Evolutionary conservation across 2,113 vertebrate species (phyloP).

Genomic region (Pongo pygmaeus): DNA sequence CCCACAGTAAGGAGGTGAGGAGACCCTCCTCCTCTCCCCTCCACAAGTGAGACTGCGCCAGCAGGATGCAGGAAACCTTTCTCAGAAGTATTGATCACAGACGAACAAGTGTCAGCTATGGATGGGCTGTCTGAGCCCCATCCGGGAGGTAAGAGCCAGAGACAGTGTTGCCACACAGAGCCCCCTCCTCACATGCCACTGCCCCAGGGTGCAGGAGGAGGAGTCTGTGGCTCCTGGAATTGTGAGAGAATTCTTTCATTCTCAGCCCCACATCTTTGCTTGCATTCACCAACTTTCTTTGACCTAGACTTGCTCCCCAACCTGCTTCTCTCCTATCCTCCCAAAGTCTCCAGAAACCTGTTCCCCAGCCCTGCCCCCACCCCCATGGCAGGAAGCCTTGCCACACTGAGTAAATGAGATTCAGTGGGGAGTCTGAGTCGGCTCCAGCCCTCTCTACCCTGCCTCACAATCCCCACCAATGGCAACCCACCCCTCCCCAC

Average conservation of each 20-base stretch:
- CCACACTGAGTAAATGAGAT: not conserved
- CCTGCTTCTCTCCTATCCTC: not conserved
- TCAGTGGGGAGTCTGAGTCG: not conserved
- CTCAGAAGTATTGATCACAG: constrained; percentile 67
- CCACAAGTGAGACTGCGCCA: not conserved
- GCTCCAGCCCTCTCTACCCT: not conserved
- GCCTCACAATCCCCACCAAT: not conserved
- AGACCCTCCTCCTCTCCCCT: not conserved
- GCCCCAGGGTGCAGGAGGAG: too few relatives aligned
- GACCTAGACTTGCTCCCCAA: not conserved
- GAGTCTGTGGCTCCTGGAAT: not conserved
- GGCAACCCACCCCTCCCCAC: not conserved
- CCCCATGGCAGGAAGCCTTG: not conserved
- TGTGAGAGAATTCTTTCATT: not conserved
- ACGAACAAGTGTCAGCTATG: not conserved
- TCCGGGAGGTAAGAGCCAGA: constrained; percentile 37
- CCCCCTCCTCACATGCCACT: not conserved
- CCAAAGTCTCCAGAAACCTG: not conserved
- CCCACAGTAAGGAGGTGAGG: not conserved
- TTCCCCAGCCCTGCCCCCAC: not conserved
- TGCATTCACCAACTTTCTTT: not conserved
- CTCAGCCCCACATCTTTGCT: not conserved
- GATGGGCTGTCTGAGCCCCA: constrained; percentile 39
- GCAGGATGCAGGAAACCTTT: constrained; percentile 56
- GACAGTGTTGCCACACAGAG: not conserved